Conservation (phyloP, 2,797 vertebrate genomes). For the Chromobotia macracanthus region DNA sequence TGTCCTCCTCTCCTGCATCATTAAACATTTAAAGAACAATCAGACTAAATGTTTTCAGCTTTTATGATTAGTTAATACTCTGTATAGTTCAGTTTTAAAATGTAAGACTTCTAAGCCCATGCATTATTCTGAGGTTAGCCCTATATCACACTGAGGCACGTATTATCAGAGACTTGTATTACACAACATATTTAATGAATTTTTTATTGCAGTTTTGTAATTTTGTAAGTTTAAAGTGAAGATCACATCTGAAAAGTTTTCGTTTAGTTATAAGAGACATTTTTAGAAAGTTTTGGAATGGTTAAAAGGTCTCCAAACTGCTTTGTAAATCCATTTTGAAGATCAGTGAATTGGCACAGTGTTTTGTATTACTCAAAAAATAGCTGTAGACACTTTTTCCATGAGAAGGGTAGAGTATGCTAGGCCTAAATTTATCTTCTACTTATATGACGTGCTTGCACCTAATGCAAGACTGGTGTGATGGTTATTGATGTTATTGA, state of each 20-base stretch:
- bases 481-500: conserved; percentile 58
- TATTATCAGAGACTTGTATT: neutral
- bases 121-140: neutral
- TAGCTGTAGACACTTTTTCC: neutral
- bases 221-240: no score
- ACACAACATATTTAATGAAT: no score
- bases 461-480: conserved; percentile 15
- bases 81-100: neutral
- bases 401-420: conserved; percentile 10
- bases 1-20: conserved; percentile 84
- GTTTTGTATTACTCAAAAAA: neutral
- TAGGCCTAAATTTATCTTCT: conserved; percentile 11
- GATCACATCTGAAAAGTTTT: no score
- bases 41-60: neutral
- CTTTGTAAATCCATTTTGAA: no score
- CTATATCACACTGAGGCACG: neutral
- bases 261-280: no score
- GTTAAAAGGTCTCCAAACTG: no score
- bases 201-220: no score
- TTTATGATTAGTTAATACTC: neutral
- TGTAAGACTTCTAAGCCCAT: neutral
- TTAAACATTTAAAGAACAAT: neutral
- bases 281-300: no score
- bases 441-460: neutral
- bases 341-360: no score